Evolutionary conservation across 2,888 invertebrate genomes (phyloP).

Genomic region (Gandaritis pyraliata): DNA sequence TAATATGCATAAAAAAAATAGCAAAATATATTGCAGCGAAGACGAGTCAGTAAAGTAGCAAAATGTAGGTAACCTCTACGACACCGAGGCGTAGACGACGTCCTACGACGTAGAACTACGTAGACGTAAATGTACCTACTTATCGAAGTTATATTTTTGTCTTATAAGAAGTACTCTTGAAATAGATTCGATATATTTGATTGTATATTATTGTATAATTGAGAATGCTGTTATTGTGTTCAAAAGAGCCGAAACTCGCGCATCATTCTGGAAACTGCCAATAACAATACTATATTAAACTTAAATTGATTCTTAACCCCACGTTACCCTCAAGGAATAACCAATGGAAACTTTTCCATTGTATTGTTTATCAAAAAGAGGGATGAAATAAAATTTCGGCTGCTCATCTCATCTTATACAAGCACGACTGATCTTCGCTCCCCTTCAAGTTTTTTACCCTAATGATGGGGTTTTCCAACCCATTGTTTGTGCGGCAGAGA

Average conservation of each 20-base stretch:
- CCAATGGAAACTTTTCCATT: conserved; percentile 39
- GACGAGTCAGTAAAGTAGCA: too few species aligned
- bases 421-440: conserved; percentile 48
- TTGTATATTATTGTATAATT: too few species aligned
- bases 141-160: too few species aligned
- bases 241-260: neutral
- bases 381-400: conserved; percentile 59
- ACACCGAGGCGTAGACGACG: too few species aligned
- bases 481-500: conserved; percentile 68
- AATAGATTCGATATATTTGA: too few species aligned
- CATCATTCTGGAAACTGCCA: neutral
- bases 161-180: too few species aligned
- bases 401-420: conserved; percentile 70
- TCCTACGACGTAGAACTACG: too few species aligned
- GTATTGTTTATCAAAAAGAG: conserved; percentile 58
- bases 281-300: conserved; percentile 21
- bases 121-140: too few species aligned
- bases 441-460: conserved; percentile 66
- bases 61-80: too few species aligned
- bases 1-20: too few species aligned
- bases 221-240: neutral
- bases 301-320: conserved; percentile 29
- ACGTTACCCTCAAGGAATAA: conserved; percentile 20
- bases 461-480: conserved; percentile 67
- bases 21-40: too few species aligned